Conservation (phyloP, 64 coral and sea anemone genomes). For the Montipora foliosa region DNA sequence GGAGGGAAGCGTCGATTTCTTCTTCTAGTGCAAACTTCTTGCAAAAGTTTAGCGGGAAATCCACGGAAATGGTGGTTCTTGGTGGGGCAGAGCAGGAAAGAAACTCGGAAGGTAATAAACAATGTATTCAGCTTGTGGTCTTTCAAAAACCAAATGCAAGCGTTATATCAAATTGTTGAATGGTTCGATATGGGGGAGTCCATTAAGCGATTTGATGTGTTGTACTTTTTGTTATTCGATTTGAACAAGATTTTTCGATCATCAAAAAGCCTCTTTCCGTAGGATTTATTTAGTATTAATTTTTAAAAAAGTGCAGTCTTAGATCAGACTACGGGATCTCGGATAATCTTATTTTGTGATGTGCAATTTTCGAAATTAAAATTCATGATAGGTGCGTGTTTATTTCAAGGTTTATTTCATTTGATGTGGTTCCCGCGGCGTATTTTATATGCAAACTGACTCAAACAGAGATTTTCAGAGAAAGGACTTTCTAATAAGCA, state of each 20-base stretch:
- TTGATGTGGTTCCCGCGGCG: neutral
- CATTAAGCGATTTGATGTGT: neutral
- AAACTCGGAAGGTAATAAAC: slow-evolving; percentile 84
- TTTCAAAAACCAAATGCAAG: neutral
- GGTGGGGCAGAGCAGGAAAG: slow-evolving; percentile 54
- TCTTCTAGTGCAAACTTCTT: neutral
- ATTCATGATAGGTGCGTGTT: neutral
- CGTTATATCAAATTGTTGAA: neutral
- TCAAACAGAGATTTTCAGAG: neutral
- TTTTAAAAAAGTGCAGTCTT: neutral
- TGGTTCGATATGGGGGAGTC: neutral
- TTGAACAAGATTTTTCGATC: neutral
- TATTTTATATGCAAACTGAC: neutral
- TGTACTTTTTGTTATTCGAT: neutral
- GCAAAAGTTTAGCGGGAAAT: neutral
- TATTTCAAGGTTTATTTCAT: neutral
- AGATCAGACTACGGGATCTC: neutral
- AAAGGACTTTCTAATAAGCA: neutral
- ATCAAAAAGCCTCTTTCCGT: neutral
- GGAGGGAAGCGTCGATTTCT: neutral
- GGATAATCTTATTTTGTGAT: neutral
- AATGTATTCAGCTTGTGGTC: slow-evolving; percentile 45
- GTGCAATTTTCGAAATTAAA: neutral
- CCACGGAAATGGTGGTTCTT: slow-evolving; percentile 36
- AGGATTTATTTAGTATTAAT: neutral